Evolutionary conservation across 1,140 invertebrate genomes (phyloP), one percentile per base, ranked within the genome.

Genomic region (Pseudomyrmex flavicornis): DNA sequence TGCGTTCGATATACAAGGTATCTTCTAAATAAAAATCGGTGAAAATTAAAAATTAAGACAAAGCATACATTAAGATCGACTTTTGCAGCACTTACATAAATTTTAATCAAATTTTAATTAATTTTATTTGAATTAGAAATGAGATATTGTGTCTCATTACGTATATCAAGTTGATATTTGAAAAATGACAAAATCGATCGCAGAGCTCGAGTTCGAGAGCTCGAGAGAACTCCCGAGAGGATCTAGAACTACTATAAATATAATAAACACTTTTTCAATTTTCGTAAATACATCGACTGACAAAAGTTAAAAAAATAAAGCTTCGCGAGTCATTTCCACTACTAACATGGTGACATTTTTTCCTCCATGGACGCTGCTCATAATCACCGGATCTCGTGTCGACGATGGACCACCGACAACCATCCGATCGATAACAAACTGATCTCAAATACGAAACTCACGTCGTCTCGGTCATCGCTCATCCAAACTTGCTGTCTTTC

Each of bases 281-380:
- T 2, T 59, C 54, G 13, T 56, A 70, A 13, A 73, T 58, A 61
- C 35, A 26, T 62, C n/a, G 12, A 35, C 22, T 17, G 65, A 61
- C 13, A 48, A 61, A 72, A 73, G 35, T 10, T 22, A 59, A 50
- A 26, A 26, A 26, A 26, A 48, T 0, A 35, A 35, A 35, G 15
- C 35, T 12, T 69, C 62, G 56, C 48, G 20, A 63, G 8, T 75
- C 54, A 63, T 85, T 82, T 52, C 17, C 63, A 50, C 74, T 83
- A 89, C 69, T 89, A 93, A 92, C 87, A 85, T 90, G 70, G 76
- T 92, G 80, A 87, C 85, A 87, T 92, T 93, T 80, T 93, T 91
- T 83, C 84, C 86, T 90, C 88, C 83, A 91, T 93, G 93, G 93
- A 93, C 93, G 93, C 93, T 93, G 93, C 92, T 90, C 80, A 59